phyloP scores from a whole-genome alignment of 2,113 vertebrate genomes.

The Cranoglanis bouderius region DNA sequence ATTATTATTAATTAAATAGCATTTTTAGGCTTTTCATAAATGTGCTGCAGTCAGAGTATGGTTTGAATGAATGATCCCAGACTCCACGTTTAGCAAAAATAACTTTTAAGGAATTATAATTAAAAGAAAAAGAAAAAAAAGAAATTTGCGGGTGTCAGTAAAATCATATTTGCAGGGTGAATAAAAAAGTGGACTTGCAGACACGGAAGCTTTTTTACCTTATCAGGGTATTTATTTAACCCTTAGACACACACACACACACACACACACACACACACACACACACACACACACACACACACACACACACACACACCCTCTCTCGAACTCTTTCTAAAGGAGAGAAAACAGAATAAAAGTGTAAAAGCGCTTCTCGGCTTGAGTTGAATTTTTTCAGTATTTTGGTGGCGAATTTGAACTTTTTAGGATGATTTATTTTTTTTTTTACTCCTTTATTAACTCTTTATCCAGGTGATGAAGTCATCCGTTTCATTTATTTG shows the following conservation, averaged over 20 bases:
- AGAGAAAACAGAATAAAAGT: neutral
- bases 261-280: too few relatives aligned
- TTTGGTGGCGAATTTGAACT: neutral
- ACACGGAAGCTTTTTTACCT: neutral
- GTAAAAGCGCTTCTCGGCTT: neutral
- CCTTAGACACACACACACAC: neutral
- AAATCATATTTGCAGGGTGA: neutral
- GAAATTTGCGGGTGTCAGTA: neutral
- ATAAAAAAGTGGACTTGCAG: neutral
- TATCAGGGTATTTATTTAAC: neutral
- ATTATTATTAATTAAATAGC: neutral
- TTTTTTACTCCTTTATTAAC: neutral
- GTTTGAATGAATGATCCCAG: neutral
- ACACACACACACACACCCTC: slow-evolving; percentile 8
- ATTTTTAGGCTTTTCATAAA: neutral
- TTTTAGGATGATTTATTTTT: neutral
- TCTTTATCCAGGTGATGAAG: neutral
- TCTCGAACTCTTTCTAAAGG: neutral
- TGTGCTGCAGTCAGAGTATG: neutral
- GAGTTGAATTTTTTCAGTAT: neutral
- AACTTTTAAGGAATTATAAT: neutral
- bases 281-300: slow-evolving; percentile 28
- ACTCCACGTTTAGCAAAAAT: neutral
- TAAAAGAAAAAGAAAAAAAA: neutral
- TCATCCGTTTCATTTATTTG: neutral